Conservation (phyloP, 2,888 invertebrate species). For the Diarsia dahlii region DNA sequence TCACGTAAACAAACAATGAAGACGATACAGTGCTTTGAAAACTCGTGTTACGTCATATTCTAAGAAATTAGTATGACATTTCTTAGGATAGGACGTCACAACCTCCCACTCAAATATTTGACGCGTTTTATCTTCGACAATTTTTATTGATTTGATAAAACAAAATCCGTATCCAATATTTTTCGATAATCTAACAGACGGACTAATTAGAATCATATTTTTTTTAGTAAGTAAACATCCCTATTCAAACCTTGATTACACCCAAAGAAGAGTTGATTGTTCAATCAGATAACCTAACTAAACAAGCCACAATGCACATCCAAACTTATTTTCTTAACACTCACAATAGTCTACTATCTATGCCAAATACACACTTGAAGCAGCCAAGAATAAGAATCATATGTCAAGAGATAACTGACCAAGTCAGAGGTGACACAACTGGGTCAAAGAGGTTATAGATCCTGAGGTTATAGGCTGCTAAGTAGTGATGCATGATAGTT, state of each 20-base stretch:
- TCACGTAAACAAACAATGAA: too few species aligned
- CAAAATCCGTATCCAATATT: too few species aligned
- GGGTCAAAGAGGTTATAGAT: constrained; percentile 35
- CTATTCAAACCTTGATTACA: neutral
- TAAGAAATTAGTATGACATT: too few species aligned
- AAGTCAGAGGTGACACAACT: constrained; percentile 21
- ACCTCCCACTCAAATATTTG: too few species aligned
- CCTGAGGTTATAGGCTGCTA: constrained; percentile 18
- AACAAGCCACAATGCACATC: neutral
- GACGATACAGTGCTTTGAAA: too few species aligned
- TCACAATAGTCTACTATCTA: constrained; percentile 17
- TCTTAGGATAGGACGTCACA: too few species aligned
- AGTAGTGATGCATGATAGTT: neutral
- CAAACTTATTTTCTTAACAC: constrained; percentile 32
- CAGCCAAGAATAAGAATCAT: constrained; percentile 4
- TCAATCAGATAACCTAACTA: neutral
- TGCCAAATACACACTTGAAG: constrained; percentile 38
- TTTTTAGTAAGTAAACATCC: too few species aligned
- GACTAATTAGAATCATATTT: too few species aligned
- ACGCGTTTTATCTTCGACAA: too few species aligned
- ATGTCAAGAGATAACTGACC: constrained; percentile 40
- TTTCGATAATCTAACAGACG: too few species aligned
- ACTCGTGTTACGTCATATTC: too few species aligned
- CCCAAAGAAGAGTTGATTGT: neutral
- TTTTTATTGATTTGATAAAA: too few species aligned